Evolutionary conservation across 2,113 vertebrate species (phyloP), one percentile per base, ranked within the genome.

Genomic region (Daboia siamensis): DNA sequence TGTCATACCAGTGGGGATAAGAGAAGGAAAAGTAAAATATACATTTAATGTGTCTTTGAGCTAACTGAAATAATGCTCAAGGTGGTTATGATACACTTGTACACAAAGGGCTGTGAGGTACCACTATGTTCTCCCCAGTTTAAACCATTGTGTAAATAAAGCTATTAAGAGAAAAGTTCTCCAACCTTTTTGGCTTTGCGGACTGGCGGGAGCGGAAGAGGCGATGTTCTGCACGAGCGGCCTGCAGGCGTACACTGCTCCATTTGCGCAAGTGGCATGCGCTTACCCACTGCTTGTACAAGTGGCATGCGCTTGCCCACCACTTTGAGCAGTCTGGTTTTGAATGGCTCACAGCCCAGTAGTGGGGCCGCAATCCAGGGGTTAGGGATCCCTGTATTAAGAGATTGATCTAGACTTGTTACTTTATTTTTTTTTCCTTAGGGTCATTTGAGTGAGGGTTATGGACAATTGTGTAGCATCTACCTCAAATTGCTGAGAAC

Each of bases 401-500:
- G 17, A 80, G 33, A 21, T 21, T 44, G 39, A 39, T 21, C 26
- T 15, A 48, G 12, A 44, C 56, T 29, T 87, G 21, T 12, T 33
- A 33, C 6, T 0, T 4, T 56, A 74, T 59, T 39, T 55, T 52
- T 20, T 90, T 29, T 93, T 9, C 90, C 26, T 1, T 94, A 99
- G 99, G 98, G 99, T 92, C 99, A 99, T 96, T 97, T 99, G 95
- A 99, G 98, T 0, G 99, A 99, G 97, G 99, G 99, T 91, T 99
- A 99, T 0, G 99, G 99, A 46, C 99, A 98, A 96, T 98, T 99
- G 90, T 99, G 99, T 97, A 99, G 99, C 97, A 97, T 99, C 98
- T 99, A 99, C 98, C 98, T 99, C 98, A 99, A 98, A 98, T 98
- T 99, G 95, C 98, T 99, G 98, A 99, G 99, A 98, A 99, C 98